Evolutionary conservation across 2,113 vertebrate species (phyloP), one percentile per base, ranked within the genome.

Genomic region (Electrona antarctica): DNA sequence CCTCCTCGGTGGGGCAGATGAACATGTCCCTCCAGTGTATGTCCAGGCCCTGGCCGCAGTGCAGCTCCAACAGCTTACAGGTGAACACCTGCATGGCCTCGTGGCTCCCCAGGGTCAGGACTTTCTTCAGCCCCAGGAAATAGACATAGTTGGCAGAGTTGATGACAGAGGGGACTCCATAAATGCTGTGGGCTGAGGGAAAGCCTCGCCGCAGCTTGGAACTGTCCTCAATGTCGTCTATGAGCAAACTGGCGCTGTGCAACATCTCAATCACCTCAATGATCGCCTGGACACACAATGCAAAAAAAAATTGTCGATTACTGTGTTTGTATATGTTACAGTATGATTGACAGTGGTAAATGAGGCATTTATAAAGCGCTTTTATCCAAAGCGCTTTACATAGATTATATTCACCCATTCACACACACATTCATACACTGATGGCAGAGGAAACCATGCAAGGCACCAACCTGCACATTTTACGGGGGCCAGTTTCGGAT

Each of bases 141-240:
- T 98, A 99, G 0, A 99, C 95, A n/a, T 98, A 99, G 92, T 99
- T 99, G 83, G 97, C 96, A 3, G 95, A 99, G 92, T 99, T 99
- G 92, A 99, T 99, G 83, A 98, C 97, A 0, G 95, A 98, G 10
- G 97, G 97, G 69, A 98, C 88, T 50, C 98, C 98, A 64, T 99
- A 99, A 89, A 99, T 99, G 91, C 97, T 98, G 87, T 99, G 98
- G 8, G 98, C 97, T 84, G 99, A 97, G 0, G 97, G 97, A 88
- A 98, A 98, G 64, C 98, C 97, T n/a, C 97, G 94, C 1, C 97
- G 93, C 54, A 99, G 93, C 82, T 94, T 98, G 60, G 97, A 99
- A 87, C 92, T 98, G 87, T 99, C 98, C 90, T 99, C 98, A 1
- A 99, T 99, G 86, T 99, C 98, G 67, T 99, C 97, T 29, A 99